phyloP scores from a whole-genome alignment of 2,797 vertebrate genomes.

The Chlorospingus flavigularis region DNA sequence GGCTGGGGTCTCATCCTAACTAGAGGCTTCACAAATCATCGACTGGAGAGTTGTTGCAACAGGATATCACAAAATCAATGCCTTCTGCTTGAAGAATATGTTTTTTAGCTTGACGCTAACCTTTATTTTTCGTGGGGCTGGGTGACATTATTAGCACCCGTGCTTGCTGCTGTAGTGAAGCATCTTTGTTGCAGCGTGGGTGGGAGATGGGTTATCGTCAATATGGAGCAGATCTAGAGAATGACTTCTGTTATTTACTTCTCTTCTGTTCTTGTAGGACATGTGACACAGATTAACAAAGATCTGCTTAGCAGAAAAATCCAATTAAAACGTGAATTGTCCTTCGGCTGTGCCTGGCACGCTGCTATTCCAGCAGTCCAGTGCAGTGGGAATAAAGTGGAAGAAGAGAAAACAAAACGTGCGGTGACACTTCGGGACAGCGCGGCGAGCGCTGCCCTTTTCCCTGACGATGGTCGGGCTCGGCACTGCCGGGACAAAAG shows the following conservation, averaged over 20 bases:
- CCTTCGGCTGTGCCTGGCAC: not conserved
- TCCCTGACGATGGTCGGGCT: fast-evolving
- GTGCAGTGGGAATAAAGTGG: fast-evolving
- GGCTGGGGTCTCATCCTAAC: fast-evolving
- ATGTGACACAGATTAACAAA: not conserved
- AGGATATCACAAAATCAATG: not conserved
- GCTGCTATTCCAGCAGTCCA: fast-evolving
- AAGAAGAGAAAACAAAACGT: fast-evolving
- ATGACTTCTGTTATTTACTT: slow-evolving; percentile 57
- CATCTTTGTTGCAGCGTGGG: slow-evolving; percentile 39
- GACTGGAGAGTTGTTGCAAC: not conserved
- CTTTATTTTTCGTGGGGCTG: slow-evolving; percentile 28
- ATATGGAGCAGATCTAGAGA: slow-evolving; percentile 38
- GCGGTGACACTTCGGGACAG: fast-evolving
- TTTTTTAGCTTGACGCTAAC: not conserved
- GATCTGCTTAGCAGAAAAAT: not conserved
- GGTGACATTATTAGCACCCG: slow-evolving; percentile 41
- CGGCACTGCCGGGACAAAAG: fast-evolving
- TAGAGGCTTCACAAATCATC: not conserved
- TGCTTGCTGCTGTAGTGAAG: slow-evolving; percentile 38
- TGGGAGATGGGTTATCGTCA: slow-evolving; percentile 31
- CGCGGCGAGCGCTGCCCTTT: fast-evolving
- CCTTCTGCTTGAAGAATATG: slow-evolving; percentile 52
- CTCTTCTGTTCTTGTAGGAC: not conserved
- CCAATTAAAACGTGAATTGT: slow-evolving; percentile 7